These are phyloP conservation scores for Drosophila acutilabella DNA, from an alignment of 2,888 invertebrate species.

Conservation along the genomic window DNA sequence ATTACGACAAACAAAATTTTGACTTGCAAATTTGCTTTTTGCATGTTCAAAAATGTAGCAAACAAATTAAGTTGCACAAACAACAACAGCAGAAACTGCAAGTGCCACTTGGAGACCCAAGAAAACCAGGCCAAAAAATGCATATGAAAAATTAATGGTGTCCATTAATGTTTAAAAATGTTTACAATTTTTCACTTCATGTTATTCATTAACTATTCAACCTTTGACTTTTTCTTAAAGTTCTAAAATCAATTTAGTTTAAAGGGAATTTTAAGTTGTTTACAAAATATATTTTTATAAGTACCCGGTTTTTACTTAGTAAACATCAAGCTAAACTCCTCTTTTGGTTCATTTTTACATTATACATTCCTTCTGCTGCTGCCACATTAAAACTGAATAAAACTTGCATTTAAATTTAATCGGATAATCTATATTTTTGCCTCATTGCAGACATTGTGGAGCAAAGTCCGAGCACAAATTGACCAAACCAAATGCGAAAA, in stretches of 20 bases:
- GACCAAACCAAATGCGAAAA: conserved; percentile 29
- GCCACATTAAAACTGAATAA: not conserved
- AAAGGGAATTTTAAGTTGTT: too few species aligned
- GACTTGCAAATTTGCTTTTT: conserved; percentile 48
- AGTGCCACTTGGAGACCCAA: conserved; percentile 12
- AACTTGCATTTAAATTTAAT: conserved; percentile 44
- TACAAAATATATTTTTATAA: too few species aligned
- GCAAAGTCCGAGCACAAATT: conserved; percentile 10
- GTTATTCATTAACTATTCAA: too few species aligned
- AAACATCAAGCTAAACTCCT: too few species aligned
- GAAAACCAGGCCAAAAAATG: conserved; percentile 3
- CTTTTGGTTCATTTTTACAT: not conserved
- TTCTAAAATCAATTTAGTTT: too few species aligned
- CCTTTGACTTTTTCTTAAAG: too few species aligned
- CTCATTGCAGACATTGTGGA: conserved; percentile 56
- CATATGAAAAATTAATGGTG: conserved; percentile 21
- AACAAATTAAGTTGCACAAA: conserved; percentile 4
- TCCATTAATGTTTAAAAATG: not conserved
- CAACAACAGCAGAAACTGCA: conserved; percentile 1
- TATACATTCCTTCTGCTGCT: not conserved
- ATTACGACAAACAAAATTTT: conserved; percentile 32
- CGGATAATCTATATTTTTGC: conserved; percentile 55
- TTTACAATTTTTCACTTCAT: not conserved
- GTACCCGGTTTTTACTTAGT: too few species aligned
- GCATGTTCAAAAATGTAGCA: conserved; percentile 29